Evolutionary conservation across 2,113 vertebrate species (phyloP), one percentile per base, ranked within the genome.

Genomic region (Benitochromis conjunctus): DNA sequence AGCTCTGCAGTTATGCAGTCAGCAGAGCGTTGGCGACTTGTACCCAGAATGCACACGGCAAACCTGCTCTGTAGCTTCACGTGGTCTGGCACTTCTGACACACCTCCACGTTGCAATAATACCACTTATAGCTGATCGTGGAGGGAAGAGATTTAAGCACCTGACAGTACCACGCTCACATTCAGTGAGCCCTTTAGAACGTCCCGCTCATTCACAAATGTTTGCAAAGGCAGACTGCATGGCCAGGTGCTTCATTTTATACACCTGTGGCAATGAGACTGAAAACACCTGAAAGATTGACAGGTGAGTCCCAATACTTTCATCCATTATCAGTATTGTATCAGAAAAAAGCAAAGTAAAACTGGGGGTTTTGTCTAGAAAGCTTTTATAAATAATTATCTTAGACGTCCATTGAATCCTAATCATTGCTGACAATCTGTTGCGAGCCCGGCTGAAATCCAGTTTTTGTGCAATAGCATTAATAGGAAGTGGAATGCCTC

Each of bases 221-320:
- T 46, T 46, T 0, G 21, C 21, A 46, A 46, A 71, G 38, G 64
- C 64, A 0, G 1, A 2, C 0, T 24, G 7, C 38, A 1, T 66
- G 12, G 36, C 7, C 2, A 66, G 62, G 34, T 38, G 36, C 19
- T 66, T 66, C 8, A 66, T 43, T 69, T 69, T 1, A 6, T 16
- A 6, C 64, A 46, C 38, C 21, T 18, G 13, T 46, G 1, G 5
- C 13, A 71, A 43, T 26, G 1, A 43, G 21, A 9, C 64, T 0
- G 64, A 71, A 71, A 71, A 71, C 38, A 71, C 38, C 38, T 46
- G 64, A 71, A 71, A 21, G 5, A 21, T 21, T 66, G 34, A 1
- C 19, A 21, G 62, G 0, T 66, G 62, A 4, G n/a, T 43, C 38
- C 38, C 64, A 43, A 6, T 43, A 9, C 38, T 71, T 26, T 46